Evolutionary conservation across 2,888 invertebrate species (phyloP), one percentile per base, ranked within the genome.

Genomic region (Plagodis pulveraria): DNA sequence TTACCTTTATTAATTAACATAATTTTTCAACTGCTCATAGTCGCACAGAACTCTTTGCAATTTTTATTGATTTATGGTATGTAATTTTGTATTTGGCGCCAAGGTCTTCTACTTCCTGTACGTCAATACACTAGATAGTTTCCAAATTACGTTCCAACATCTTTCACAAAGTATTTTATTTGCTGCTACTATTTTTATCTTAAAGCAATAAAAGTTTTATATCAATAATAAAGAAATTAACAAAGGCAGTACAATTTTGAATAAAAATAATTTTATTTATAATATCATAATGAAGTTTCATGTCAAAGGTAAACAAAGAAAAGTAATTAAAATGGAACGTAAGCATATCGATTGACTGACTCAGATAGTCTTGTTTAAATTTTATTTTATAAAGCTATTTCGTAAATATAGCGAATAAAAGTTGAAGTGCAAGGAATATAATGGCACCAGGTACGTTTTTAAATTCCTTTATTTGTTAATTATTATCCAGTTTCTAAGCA

Each of bases 401-500:
- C 52, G 34, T 40, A 55, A 55, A 49, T 67, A 62, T 63, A 48
- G 34, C 47, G 50, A 52, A 11, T 65, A 58, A 59, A 62, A 62
- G 60, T 58, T 63, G 64, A 58, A 62, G 61, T 65, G 44, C 40
- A 63, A 42, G 48, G 58, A 69, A 60, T 53, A 73, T 51, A 70
- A 91, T 91, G 91, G 79, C 87, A 36, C 86, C 80, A 68, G 90
- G 91, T 91, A 80, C 77, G 90, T 83, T 52, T 46, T 65, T 56
- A 57, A 62, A 59, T 50, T 44, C 12, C 49, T 61, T 49, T 56
- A 69, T 67, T 52, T 54, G 42, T 10, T 49, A n/a, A 50, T 44
- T 40, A 45, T n/a, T 6, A 34, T 9, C 11, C 6, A 49, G n/a
- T 51, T 45, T 62, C 9, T 6, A 47, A 33, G 40, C 65, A 51